Percentiles rank a stretch among this genome's conserved stretches.
phyloP scores from a whole-genome alignment of 2,888 invertebrate genomes.

The Saturnia japonica region DNA sequence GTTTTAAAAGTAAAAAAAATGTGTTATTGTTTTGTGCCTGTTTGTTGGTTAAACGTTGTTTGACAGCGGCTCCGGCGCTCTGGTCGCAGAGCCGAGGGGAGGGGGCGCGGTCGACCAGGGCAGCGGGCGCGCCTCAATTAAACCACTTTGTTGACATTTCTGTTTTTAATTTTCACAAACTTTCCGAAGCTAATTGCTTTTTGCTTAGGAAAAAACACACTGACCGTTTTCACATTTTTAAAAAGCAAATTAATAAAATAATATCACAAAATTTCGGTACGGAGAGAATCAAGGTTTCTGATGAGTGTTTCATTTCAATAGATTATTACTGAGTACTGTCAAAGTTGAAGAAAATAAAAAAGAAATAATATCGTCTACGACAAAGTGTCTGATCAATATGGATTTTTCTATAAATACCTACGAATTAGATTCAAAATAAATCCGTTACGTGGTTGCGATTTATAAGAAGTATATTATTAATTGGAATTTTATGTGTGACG shows the following conservation, averaged over 20 bases:
- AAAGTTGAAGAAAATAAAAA: background rate
- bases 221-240: background rate
- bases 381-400: too few relatives aligned
- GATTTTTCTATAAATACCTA: background rate
- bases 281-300: background rate
- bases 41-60: constrained; percentile 75
- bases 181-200: constrained; percentile 35
- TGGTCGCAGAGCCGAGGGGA: constrained; percentile 33
- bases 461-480: background rate
- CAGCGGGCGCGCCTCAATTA: constrained; percentile 40
- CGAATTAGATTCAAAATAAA: background rate
- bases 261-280: background rate
- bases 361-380: background rate
- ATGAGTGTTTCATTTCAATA: background rate
- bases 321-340: background rate
- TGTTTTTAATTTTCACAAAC: constrained; percentile 54
- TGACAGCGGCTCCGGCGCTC: constrained; percentile 55
- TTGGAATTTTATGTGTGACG: background rate
- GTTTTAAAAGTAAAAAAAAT: constrained; percentile 63
- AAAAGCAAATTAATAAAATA: background rate
- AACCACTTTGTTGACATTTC: constrained; percentile 62
- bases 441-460: background rate
- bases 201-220: constrained; percentile 29
- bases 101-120: constrained; percentile 32
- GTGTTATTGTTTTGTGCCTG: constrained; percentile 68